Conservation (phyloP, 2,888 invertebrate species). For the Trichacis sp. region DNA sequence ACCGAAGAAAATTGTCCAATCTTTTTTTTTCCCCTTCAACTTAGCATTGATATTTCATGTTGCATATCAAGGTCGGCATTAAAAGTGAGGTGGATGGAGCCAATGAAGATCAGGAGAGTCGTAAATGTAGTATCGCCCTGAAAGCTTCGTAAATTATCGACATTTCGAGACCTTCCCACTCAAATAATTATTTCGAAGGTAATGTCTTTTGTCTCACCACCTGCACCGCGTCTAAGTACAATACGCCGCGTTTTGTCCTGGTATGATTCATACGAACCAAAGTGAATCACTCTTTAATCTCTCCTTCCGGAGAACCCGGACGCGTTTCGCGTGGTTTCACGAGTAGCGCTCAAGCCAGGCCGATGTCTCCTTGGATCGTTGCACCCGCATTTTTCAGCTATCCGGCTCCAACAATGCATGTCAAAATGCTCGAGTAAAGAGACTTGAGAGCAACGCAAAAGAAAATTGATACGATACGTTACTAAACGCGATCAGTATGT, state of each 20-base stretch:
- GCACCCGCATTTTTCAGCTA: conserved; percentile 37
- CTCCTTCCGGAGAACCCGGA: conserved; percentile 43
- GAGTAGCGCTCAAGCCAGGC: conserved; percentile 27
- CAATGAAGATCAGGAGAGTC: too few species aligned
- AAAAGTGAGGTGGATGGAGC: too few species aligned
- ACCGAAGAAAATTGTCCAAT: too few species aligned
- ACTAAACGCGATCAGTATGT: not conserved
- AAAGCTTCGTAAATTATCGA: conserved; percentile 18
- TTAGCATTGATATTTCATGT: too few species aligned
- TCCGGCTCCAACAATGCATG: conserved; percentile 20
- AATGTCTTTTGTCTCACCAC: conserved; percentile 39
- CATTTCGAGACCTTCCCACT: conserved; percentile 6
- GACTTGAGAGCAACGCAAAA: not conserved
- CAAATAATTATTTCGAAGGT: conserved; percentile 20
- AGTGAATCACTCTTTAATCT: conserved; percentile 42
- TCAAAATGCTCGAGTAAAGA: conserved; percentile 5
- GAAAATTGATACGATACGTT: conserved; percentile 4
- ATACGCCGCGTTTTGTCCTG: conserved; percentile 35
- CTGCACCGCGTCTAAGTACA: conserved; percentile 27
- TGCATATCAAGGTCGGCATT: too few species aligned
- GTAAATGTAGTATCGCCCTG: too few species aligned
- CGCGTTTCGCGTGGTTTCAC: conserved; percentile 43
- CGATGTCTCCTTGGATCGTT: conserved; percentile 42
- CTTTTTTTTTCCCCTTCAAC: too few species aligned
- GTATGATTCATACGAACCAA: conserved; percentile 40